Evolutionary conservation across 23 tunicate species (phyloP).

Genomic region (Ciona savignyi): DNA sequence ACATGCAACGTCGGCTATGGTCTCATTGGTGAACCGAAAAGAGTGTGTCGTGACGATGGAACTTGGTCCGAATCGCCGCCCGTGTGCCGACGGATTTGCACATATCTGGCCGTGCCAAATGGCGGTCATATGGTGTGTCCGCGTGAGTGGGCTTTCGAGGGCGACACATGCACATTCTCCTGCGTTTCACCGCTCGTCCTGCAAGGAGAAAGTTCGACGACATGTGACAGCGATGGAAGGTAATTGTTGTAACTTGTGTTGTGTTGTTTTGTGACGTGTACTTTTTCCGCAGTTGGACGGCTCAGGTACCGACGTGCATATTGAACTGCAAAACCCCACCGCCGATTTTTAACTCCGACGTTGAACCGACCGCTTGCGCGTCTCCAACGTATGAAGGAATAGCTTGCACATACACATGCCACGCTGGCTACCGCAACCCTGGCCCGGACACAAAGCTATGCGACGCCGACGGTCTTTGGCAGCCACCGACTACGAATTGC

Average conservation of each 20-base stretch:
- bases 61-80: constrained; percentile 30
- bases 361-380: not conserved
- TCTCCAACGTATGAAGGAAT: not conserved
- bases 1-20: constrained; percentile 9
- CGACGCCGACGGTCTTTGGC: not conserved
- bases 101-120: constrained; percentile 9
- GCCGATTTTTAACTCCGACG: not conserved
- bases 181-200: constrained; percentile 14
- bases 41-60: constrained; percentile 32
- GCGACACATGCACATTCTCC: constrained; percentile 33
- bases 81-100: constrained; percentile 32
- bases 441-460: not conserved
- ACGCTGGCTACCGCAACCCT: not conserved
- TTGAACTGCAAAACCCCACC: not conserved
- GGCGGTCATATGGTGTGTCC: constrained; percentile 16
- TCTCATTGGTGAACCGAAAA: constrained; percentile 12
- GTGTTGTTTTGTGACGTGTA: not conserved
- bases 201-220: constrained; percentile 33
- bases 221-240: constrained; percentile 58
- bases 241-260: not conserved
- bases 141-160: constrained; percentile 3
- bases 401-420: not conserved
- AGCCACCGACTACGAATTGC: not conserved
- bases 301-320: not conserved
- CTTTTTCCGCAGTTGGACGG: not conserved